phyloP scores from a whole-genome alignment of 2,888 invertebrate species.

The Strigamia maritima region DNA sequence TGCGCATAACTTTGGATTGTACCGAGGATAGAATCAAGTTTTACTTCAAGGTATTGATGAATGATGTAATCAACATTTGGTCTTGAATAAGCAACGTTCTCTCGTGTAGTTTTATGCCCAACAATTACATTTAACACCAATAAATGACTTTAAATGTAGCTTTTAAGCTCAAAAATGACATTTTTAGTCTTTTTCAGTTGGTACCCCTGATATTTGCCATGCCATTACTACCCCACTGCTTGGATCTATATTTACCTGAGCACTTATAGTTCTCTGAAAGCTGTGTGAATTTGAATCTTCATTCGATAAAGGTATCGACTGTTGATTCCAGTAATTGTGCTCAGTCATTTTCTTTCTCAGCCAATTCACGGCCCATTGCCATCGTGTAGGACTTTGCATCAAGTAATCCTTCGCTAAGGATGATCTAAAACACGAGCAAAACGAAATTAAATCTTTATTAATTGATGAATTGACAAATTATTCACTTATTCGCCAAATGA shows the following conservation, averaged over 20 bases:
- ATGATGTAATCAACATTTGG: too few relatives aligned
- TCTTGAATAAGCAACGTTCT: too few relatives aligned
- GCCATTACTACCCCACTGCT: too few relatives aligned
- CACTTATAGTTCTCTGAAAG: slow-evolving; percentile 56
- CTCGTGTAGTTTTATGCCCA: too few relatives aligned
- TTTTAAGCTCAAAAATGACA: too few relatives aligned
- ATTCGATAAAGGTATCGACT: slow-evolving; percentile 48
- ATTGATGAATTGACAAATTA: neutral
- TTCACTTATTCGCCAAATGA: slow-evolving; percentile 51
- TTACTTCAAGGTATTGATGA: too few relatives aligned
- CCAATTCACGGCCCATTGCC: slow-evolving; percentile 58
- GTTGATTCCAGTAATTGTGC: slow-evolving; percentile 44
- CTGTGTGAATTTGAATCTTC: slow-evolving; percentile 54
- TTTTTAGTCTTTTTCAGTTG: too few relatives aligned
- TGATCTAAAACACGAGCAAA: slow-evolving; percentile 42
- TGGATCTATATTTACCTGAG: slow-evolving; percentile 50
- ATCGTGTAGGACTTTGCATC: slow-evolving; percentile 51
- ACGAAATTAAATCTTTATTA: neutral
- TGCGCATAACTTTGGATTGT: too few relatives aligned
- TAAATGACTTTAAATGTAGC: too few relatives aligned
- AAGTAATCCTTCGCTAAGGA: slow-evolving; percentile 53
- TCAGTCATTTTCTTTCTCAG: slow-evolving; percentile 54
- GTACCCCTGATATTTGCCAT: too few relatives aligned
- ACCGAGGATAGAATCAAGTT: too few relatives aligned
- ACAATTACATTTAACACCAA: too few relatives aligned